Percentiles rank a stretch among this genome's conserved stretches.
These are phyloP conservation scores for Encarsia formosa DNA, from an alignment of 2,888 invertebrate species.

Conservation along the genomic window DNA sequence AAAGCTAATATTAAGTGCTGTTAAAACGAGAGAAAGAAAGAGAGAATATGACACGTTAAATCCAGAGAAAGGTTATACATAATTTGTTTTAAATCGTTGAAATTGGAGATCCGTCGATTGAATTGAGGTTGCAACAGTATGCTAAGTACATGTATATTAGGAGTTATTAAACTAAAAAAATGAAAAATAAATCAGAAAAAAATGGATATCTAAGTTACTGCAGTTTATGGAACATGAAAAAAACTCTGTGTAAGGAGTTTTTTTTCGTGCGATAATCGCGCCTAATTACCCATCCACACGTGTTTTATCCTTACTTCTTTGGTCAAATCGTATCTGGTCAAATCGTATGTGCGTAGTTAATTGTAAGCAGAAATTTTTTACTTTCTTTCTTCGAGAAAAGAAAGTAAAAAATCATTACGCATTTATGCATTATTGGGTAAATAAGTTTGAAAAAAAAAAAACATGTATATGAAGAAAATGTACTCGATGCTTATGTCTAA, in stretches of 20 bases:
- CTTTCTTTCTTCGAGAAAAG: too few species aligned
- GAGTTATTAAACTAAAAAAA: conserved; percentile 8
- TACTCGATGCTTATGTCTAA: not conserved
- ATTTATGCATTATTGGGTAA: not conserved
- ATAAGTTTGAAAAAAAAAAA: not conserved
- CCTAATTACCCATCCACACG: not conserved
- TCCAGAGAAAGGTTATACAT: not conserved
- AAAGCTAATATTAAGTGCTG: too few species aligned
- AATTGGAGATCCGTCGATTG: not conserved
- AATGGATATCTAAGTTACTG: conserved; percentile 7
- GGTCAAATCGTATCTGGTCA: not conserved
- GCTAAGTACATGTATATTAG: conserved; percentile 16
- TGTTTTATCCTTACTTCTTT: conserved; percentile 2
- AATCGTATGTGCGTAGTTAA: conserved; percentile 1
- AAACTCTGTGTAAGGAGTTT: conserved; percentile 5
- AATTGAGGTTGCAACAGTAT: conserved; percentile 1
- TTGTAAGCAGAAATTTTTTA: not conserved
- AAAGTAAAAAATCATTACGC: not conserved
- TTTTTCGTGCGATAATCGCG: conserved; percentile 10
- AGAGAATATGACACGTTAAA: not conserved
- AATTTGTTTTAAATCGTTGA: conserved; percentile 4
- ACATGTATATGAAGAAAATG: not conserved
- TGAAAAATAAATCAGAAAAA: conserved; percentile 15
- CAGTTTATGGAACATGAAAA: conserved; percentile 2
- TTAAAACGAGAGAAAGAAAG: not conserved